phyloP scores from a whole-genome alignment of 2,888 invertebrate species.

The Brachylomia viminalis region DNA sequence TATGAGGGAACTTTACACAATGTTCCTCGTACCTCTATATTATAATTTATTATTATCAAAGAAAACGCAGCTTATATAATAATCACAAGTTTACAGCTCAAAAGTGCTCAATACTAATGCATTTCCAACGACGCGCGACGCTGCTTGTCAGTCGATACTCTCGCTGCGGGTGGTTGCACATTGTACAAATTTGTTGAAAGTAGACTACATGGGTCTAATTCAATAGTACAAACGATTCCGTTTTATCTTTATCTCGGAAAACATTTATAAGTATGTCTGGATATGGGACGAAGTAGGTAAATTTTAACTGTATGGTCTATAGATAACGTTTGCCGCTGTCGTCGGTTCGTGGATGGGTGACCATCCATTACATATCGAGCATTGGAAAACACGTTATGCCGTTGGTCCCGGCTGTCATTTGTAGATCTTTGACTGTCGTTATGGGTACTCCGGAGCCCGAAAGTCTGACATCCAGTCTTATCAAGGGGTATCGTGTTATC shows the following conservation, averaged over 20 bases:
- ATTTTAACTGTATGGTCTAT: background rate
- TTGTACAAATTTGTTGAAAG: constrained; percentile 28
- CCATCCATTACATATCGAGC: background rate
- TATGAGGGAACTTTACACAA: too few species aligned
- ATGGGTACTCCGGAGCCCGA: background rate
- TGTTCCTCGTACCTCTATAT: too few species aligned
- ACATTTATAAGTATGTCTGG: background rate
- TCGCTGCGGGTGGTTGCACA: constrained; percentile 24
- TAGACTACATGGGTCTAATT: constrained; percentile 5
- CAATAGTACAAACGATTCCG: background rate
- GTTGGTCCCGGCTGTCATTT: background rate
- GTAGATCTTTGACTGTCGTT: background rate
- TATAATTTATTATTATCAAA: background rate
- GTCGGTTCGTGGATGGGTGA: background rate
- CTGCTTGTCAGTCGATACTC: constrained; percentile 15
- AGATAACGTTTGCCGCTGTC: background rate
- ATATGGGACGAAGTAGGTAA: background rate
- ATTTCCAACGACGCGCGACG: constrained; percentile 34
- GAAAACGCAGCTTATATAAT: background rate
- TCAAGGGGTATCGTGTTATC: background rate
- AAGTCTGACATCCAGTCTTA: background rate
- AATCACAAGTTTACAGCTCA: background rate
- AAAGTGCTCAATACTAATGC: constrained; percentile 32
- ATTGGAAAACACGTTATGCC: background rate
- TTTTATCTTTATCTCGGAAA: background rate